Base-by-base conservation (phyloP, 2,888 invertebrate genomes). In the Idaea aversata region DNA sequence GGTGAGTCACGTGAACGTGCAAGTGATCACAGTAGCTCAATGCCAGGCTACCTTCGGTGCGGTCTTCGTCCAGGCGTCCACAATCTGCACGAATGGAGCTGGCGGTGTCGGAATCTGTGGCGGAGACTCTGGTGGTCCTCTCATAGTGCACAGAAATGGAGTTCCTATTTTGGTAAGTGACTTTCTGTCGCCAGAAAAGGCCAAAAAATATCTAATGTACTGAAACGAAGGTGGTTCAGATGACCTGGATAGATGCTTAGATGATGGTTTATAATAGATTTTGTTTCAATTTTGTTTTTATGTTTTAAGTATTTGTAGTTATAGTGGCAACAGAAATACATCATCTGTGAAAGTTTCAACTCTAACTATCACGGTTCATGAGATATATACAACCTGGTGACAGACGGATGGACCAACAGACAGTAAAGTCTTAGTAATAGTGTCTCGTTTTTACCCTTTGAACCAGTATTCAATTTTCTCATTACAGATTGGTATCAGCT, bases 81-180 rank as follows among this genome's bases (percentile, higher is more conserved):
- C 78, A 1, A 70, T 85, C 61, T 86, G 86, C 71, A 86, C 86
- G 35, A 80, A 68, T 66, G 85, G 85, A 3, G 70, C 70, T 0
- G 81, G 82, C 0, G 78, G 78, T 1, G 77, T 82, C 0, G 82
- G 86, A 61, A 75, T 82, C 66, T 85, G 85, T 66, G 62, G 77
- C 4, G 86, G 86, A 0, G 85, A 86, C 74, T 84, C 84, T 5
- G 86, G 86, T 0, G 85, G 86, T 0, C 85, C 86, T 0, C 77
- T 86, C 0, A 67, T 70, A 15, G 0, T 77, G 3, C 67, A 65
- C 35, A 25, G 65, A 4, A 71, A 71, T 15, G 80, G 79, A 47
- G 65, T 61, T n/a, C 67, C 67, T 4, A 65, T 72, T 59, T 73
- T 83, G 76, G 85, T 84, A 67, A 76, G 80, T 69, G 15, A 58